phyloP scores from a whole-genome alignment of 2,888 invertebrate genomes.

The Mimas tiliae region DNA sequence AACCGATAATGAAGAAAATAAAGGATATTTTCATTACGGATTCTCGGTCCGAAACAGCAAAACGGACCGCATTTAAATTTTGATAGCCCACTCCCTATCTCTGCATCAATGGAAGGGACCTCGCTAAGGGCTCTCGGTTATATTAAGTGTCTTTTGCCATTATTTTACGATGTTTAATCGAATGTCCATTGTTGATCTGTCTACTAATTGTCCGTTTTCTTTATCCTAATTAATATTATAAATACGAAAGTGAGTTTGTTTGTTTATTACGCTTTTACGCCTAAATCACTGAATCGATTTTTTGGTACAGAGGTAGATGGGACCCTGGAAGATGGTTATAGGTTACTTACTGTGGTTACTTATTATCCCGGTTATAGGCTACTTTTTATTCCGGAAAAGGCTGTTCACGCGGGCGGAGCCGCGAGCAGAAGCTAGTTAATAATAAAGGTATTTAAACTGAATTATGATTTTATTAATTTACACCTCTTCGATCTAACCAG shows the following conservation, averaged over 20 bases:
- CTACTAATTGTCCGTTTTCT: slow-evolving; percentile 37
- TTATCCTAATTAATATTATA: too few relatives aligned
- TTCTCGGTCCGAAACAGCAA: slow-evolving; percentile 48
- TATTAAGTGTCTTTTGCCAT: slow-evolving; percentile 53
- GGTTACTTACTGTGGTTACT: too few relatives aligned
- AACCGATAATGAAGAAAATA: slow-evolving; percentile 49
- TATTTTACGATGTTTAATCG: slow-evolving; percentile 57
- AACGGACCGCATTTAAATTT: slow-evolving; percentile 63
- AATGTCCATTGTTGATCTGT: slow-evolving; percentile 42
- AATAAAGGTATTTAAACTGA: too few relatives aligned
- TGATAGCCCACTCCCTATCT: slow-evolving; percentile 58
- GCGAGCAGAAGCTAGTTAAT: too few relatives aligned
- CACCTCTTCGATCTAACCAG: slow-evolving; percentile 36
- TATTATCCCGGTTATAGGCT: too few relatives aligned
- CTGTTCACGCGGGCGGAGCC: too few relatives aligned
- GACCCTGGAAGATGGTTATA: too few relatives aligned
- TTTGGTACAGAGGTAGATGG: too few relatives aligned
- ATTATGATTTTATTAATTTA: slow-evolving; percentile 43
- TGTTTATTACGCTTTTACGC: too few relatives aligned
- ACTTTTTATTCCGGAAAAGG: too few relatives aligned
- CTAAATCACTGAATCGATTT: too few relatives aligned
- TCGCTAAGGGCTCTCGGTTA: slow-evolving; percentile 48
- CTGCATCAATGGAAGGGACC: slow-evolving; percentile 57
- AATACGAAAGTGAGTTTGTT: too few relatives aligned
- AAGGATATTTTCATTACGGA: slow-evolving; percentile 57